Evolutionary conservation across 2,113 vertebrate species (phyloP).

Genomic region (Noturus placidus): DNA sequence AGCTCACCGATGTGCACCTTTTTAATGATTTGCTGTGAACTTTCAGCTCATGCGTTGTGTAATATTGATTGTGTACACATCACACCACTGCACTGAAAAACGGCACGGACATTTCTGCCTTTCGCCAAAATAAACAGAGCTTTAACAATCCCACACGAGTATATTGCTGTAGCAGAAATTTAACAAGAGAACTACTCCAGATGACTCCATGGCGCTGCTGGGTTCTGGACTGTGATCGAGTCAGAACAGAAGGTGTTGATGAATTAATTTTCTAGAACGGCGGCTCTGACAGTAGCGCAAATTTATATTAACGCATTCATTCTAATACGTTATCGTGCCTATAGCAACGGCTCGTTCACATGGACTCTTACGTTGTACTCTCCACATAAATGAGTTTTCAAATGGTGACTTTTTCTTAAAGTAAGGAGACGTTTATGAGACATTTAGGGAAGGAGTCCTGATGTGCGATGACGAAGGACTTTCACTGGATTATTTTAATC

Average conservation of each 20-base stretch:
- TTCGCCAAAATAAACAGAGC: not conserved
- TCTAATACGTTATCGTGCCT: not conserved
- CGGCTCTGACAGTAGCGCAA: not conserved
- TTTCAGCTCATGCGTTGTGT: slow-evolving; percentile 34
- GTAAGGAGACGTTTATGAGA: not conserved
- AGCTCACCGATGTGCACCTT: not conserved
- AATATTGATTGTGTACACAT: slow-evolving; percentile 64
- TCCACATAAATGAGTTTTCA: too few species aligned
- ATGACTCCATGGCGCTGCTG: not conserved
- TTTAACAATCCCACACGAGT: not conserved
- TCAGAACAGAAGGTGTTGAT: not conserved
- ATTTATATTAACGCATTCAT: not conserved
- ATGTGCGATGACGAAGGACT: not conserved
- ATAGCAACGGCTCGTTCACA: not conserved
- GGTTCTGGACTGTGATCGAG: not conserved
- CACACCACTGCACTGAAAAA: too few species aligned
- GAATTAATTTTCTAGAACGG: not conserved
- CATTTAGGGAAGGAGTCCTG: not conserved
- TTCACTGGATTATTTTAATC: too few species aligned
- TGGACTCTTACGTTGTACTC: not conserved
- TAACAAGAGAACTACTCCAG: not conserved
- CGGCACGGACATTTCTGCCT: not conserved
- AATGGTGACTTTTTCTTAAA: not conserved
- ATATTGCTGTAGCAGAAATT: not conserved
- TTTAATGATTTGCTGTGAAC: slow-evolving; percentile 18